Percentiles rank a stretch among this genome's conserved stretches.
Evolutionary conservation across 2,888 invertebrate genomes (phyloP).

Genomic region (Candidula unifasciata): DNA sequence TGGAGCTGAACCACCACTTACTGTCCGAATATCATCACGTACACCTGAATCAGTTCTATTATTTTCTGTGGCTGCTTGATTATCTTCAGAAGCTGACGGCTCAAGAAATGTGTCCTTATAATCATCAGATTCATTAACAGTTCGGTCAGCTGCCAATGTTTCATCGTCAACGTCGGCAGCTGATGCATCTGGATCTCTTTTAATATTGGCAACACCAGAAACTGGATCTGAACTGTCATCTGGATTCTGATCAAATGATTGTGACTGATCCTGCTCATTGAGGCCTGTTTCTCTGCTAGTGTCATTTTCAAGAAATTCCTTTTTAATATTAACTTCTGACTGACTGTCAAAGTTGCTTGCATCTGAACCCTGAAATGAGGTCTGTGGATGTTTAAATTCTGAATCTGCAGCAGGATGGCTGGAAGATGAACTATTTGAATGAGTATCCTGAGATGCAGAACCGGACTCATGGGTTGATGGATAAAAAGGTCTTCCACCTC

Average conservation of each 20-base stretch:
- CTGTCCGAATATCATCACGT: not conserved
- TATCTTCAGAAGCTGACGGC: constrained; percentile 20
- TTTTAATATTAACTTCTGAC: constrained; percentile 43
- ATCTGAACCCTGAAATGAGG: constrained; percentile 17
- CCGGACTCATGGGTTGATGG: not conserved
- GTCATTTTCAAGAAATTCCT: constrained; percentile 46
- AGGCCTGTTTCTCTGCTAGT: not conserved
- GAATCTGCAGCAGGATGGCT: not conserved
- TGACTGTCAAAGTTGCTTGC: constrained; percentile 6
- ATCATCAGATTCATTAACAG: constrained; percentile 25
- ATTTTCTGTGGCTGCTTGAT: not conserved
- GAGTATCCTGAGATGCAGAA: not conserved
- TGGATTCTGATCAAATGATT: constrained; percentile 10
- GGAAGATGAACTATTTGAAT: constrained; percentile 12
- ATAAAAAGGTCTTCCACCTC: constrained; percentile 22
- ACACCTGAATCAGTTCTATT: not conserved
- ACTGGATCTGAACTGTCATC: not conserved
- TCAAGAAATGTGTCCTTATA: constrained; percentile 45
- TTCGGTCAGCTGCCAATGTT: not conserved
- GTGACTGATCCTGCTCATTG: constrained; percentile 32
- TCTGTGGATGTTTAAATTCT: constrained; percentile 31
- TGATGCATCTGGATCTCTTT: constrained; percentile 44
- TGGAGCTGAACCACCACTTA: not conserved
- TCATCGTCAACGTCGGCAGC: constrained; percentile 1
- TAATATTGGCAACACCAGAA: constrained; percentile 33